Conservation (phyloP, 2,888 invertebrate genomes). For the Monopis laevigella region DNA sequence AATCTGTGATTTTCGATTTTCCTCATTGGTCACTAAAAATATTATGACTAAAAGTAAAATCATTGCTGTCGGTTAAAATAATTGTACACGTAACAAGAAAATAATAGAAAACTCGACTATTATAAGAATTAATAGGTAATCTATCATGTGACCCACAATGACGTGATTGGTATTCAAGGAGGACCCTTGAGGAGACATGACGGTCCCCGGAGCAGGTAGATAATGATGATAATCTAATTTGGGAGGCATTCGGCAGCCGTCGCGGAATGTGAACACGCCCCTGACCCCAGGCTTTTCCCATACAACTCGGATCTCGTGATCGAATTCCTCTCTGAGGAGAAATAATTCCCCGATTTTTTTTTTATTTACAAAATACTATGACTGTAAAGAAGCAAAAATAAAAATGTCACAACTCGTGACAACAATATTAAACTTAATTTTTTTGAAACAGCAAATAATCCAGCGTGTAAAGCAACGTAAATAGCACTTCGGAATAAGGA, state of each 20-base stretch:
- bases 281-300: constrained; percentile 23
- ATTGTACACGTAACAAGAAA: too few relatives aligned
- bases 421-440: constrained; percentile 6
- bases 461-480: constrained; percentile 26
- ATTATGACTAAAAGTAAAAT: too few relatives aligned
- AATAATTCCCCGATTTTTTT: too few relatives aligned
- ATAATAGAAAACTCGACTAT: too few relatives aligned
- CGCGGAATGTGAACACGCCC: constrained; percentile 31
- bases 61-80: too few relatives aligned
- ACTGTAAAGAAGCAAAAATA: not conserved
- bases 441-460: constrained; percentile 26
- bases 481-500: constrained; percentile 22
- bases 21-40: too few relatives aligned
- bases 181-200: constrained; percentile 3
- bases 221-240: constrained; percentile 35
- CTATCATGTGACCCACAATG: too few relatives aligned
- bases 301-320: too few relatives aligned
- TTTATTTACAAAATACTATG: not conserved
- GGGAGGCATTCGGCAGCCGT: constrained; percentile 34
- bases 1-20: too few relatives aligned
- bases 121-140: too few relatives aligned
- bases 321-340: too few relatives aligned
- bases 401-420: not conserved
- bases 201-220: constrained; percentile 26
- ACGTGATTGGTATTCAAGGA: too few relatives aligned